Evolutionary conservation across 2,113 vertebrate species (phyloP).

Genomic region (Perca schrenkii): DNA sequence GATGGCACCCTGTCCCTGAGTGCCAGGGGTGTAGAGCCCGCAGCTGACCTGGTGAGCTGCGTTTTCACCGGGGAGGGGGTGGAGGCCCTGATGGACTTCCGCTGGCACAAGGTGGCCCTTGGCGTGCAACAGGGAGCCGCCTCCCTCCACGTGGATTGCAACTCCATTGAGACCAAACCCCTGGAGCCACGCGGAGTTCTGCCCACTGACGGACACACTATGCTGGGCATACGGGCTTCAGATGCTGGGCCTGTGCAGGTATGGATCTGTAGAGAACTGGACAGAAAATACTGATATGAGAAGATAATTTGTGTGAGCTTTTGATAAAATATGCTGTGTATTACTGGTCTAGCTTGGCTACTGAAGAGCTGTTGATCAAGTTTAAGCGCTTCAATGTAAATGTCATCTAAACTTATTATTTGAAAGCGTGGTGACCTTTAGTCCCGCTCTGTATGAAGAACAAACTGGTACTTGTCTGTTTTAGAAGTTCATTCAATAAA

Average conservation of each 20-base stretch:
- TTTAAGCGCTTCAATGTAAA: slow-evolving; percentile 39
- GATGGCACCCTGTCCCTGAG: slow-evolving; percentile 90
- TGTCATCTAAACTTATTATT: slow-evolving; percentile 34
- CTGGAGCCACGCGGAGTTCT: slow-evolving; percentile 79
- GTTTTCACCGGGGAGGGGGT: slow-evolving; percentile 87
- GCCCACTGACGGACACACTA: slow-evolving; percentile 84
- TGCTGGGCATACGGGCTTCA: slow-evolving; percentile 87
- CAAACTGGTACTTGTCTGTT: slow-evolving; percentile 1
- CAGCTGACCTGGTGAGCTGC: slow-evolving; percentile 74
- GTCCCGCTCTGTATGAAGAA: slow-evolving; percentile 9
- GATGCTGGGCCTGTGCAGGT: slow-evolving; percentile 88
- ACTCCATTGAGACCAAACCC: slow-evolving; percentile 89
- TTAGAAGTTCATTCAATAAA: slow-evolving; percentile 25
- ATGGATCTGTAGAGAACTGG: background rate
- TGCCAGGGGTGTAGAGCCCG: slow-evolving; percentile 66
- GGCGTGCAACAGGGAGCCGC: slow-evolving; percentile 83
- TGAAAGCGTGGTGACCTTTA: slow-evolving; percentile 45
- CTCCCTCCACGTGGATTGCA: slow-evolving; percentile 91
- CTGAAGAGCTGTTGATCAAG: slow-evolving; percentile 25
- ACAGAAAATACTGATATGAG: background rate
- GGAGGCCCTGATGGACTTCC: slow-evolving; percentile 89
- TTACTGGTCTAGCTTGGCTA: background rate
- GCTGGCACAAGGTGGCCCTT: slow-evolving; percentile 93
- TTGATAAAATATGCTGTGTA: slow-evolving; percentile 5
- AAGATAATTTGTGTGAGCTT: background rate